A percentile compares a stretch with the other conserved stretches of the same genome.
Evolutionary conservation across 1,140 invertebrate genomes (phyloP).

Genomic region (Aethina tumida): DNA sequence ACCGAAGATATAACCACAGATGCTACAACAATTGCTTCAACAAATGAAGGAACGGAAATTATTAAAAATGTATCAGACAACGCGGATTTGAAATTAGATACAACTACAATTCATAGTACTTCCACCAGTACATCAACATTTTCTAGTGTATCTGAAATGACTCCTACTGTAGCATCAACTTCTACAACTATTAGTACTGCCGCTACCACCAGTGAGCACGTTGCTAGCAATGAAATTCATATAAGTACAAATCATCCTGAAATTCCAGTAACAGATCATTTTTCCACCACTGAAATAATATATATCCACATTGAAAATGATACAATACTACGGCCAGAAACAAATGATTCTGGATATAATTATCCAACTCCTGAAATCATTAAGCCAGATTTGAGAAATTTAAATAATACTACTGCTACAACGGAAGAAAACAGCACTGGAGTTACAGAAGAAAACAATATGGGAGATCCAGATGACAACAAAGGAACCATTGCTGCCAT

Average conservation of each 20-base stretch:
- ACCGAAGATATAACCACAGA: slow-evolving; percentile 5
- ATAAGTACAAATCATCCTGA: background rate
- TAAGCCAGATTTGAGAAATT: too few species aligned
- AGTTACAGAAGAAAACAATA: slow-evolving; percentile 7
- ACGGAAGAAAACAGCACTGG: slow-evolving; percentile 8
- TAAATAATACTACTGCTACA: background rate
- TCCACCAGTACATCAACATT: background rate
- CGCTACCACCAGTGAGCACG: slow-evolving; percentile 1
- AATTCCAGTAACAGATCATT: background rate
- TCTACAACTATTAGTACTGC: background rate
- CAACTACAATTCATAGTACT: background rate
- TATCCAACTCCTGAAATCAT: slow-evolving; percentile 9
- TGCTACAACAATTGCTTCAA: background rate
- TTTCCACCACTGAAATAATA: too few species aligned
- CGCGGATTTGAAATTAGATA: background rate
- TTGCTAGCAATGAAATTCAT: background rate
- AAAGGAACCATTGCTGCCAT: slow-evolving; percentile 43
- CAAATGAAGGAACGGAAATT: background rate
- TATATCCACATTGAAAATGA: slow-evolving; percentile 15
- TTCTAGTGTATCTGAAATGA: too few species aligned
- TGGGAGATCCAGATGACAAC: slow-evolving; percentile 11
- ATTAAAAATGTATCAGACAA: background rate
- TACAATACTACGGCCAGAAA: slow-evolving; percentile 15
- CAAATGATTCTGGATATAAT: slow-evolving; percentile 8
- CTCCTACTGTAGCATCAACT: background rate